Conservation (phyloP, 2,797 vertebrate species). For the Coendou prehensilis region DNA sequence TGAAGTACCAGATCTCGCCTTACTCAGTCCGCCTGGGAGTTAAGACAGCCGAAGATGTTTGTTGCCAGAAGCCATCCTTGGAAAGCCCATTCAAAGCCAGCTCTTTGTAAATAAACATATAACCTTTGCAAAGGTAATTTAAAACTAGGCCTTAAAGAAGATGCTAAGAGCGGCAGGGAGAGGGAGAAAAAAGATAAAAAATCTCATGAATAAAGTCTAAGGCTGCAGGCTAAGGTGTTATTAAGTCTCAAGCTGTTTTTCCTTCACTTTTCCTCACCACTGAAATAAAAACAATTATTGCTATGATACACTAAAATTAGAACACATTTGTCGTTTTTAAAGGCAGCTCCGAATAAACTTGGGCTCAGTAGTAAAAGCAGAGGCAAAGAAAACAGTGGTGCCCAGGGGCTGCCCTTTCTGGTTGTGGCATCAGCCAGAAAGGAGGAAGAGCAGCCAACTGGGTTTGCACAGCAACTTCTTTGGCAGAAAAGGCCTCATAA, state of each 20-base stretch:
- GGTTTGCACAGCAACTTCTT: slow-evolving; percentile 75
- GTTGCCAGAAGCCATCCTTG: slow-evolving; percentile 87
- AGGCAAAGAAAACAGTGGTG: slow-evolving; percentile 81
- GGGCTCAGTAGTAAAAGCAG: slow-evolving; percentile 75
- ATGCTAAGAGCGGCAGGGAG: slow-evolving; percentile 85
- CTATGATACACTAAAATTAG: slow-evolving; percentile 87
- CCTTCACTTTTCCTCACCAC: slow-evolving; percentile 84
- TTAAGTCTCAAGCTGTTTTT: slow-evolving; percentile 91
- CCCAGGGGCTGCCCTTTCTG: slow-evolving; percentile 81
- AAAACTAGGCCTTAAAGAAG: slow-evolving; percentile 89
- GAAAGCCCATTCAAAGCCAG: slow-evolving; percentile 86
- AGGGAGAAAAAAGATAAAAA: slow-evolving; percentile 88
- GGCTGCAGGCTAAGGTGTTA: slow-evolving; percentile 91
- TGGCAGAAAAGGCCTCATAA: slow-evolving; percentile 55
- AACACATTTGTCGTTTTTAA: slow-evolving; percentile 87
- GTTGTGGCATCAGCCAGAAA: slow-evolving; percentile 77
- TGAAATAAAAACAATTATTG: slow-evolving; percentile 90
- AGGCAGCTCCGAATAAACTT: slow-evolving; percentile 82
- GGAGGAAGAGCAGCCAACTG: slow-evolving; percentile 59
- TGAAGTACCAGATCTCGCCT: slow-evolving; percentile 84
- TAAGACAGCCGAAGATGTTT: slow-evolving; percentile 88
- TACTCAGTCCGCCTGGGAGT: slow-evolving; percentile 85
- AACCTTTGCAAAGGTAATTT: slow-evolving; percentile 91
- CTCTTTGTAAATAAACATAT: slow-evolving; percentile 91
- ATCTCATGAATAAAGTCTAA: slow-evolving; percentile 90